A percentile compares a stretch with the other conserved stretches of the same genome.
Conservation (phyloP, 2,113 vertebrate genomes). For the Helogale parvula region DNA sequence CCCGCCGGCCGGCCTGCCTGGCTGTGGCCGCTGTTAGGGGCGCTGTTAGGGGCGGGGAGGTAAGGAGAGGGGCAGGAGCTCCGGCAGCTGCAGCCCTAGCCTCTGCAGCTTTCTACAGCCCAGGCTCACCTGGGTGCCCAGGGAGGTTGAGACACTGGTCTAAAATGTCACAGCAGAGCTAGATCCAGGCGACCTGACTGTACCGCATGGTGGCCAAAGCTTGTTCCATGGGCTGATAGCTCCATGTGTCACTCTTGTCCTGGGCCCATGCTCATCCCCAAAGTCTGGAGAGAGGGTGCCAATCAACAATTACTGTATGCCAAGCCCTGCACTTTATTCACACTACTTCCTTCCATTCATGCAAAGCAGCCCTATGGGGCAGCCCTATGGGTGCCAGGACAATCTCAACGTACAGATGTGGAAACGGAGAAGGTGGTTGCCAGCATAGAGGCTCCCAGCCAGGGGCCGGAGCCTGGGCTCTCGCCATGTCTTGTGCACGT, state of each 20-base stretch:
- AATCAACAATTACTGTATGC: neutral
- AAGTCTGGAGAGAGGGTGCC: neutral
- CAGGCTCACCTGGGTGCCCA: neutral
- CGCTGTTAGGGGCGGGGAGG: neutral
- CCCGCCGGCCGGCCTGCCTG: neutral
- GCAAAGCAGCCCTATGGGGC: neutral
- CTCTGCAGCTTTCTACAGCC: neutral
- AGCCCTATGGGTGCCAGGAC: neutral
- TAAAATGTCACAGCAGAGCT: neutral
- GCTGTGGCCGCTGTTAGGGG: neutral
- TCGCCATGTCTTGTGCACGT: neutral
- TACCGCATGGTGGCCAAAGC: neutral
- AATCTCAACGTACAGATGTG: neutral
- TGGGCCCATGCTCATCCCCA: neutral
- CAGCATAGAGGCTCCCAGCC: neutral
- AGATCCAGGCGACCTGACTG: neutral
- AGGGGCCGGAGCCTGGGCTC: neutral
- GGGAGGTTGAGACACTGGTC: neutral
- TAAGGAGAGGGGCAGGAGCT: neutral
- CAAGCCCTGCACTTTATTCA: neutral
- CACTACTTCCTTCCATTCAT: neutral
- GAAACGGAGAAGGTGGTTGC: neutral
- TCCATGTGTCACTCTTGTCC: neutral
- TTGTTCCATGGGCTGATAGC: neutral
- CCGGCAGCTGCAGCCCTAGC: slow-evolving; percentile 9